Evolutionary conservation across 2,797 vertebrate genomes (phyloP).

Genomic region (Rhincodon typus): DNA sequence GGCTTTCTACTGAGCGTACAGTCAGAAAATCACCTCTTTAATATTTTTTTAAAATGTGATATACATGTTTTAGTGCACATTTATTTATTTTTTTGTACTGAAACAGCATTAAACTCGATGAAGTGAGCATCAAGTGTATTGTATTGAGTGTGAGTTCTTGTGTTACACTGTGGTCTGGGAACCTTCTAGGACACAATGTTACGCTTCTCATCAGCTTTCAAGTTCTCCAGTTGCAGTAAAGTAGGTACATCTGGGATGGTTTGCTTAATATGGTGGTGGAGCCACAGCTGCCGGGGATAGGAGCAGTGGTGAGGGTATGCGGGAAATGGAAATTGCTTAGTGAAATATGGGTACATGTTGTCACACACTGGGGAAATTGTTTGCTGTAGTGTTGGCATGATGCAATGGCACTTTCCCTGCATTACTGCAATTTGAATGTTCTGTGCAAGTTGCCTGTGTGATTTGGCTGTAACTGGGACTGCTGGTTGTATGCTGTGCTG

Average conservation of each 20-base stretch:
- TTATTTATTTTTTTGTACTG: slow-evolving; percentile 65
- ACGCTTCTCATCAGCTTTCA: neutral
- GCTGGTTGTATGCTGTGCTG: neutral
- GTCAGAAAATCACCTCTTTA: slow-evolving; percentile 42
- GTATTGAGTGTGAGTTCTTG: neutral
- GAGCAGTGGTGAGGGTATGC: neutral
- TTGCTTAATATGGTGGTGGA: neutral
- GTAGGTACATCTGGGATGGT: neutral
- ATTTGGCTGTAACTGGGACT: neutral
- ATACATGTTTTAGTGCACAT: slow-evolving; percentile 58
- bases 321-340: neutral
- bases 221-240: neutral
- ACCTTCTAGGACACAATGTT: neutral
- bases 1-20: slow-evolving; percentile 39
- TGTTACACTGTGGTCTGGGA: neutral
- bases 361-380: neutral
- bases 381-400: neutral
- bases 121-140: slow-evolving; percentile 35
- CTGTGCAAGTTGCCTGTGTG: neutral
- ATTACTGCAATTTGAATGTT: neutral
- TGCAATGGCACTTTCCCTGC: neutral
- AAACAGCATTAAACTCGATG: slow-evolving; percentile 54
- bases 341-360: neutral
- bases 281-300: neutral
- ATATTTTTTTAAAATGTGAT: slow-evolving; percentile 60